Base-by-base conservation (phyloP, 1,140 invertebrate genomes). In the Himalopsyche phryganea region DNA sequence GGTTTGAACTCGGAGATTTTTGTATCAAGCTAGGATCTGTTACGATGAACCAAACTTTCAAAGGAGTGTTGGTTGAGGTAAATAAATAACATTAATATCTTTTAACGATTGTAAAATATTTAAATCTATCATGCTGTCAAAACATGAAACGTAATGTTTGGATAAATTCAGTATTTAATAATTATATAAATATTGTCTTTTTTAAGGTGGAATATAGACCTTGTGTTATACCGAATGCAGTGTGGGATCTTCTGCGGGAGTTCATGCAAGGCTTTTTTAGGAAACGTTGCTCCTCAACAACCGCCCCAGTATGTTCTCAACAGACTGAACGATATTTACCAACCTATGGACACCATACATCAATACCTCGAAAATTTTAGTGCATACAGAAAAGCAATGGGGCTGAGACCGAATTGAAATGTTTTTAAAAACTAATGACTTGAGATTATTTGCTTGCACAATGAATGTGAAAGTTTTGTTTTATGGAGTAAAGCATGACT, bases 311-410 rank as follows among this genome's bases (percentile, higher is more conserved):
- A 82, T 53, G 78, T 90, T 0, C 80, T 92, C 68, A 84, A 80
- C 60, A 82, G 86, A 61, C 87, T 91, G 83, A 92, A 93, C 68
- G 90, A 94, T 11, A 80, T 94, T 42, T 96, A 94, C 71, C 85
- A 88, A 50, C 90, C 91, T 0, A 86, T 93, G 61, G 94, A 97
- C 71, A 96, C 93, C 0, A 89, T 97, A 47, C 88, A 93, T 60
- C 94, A 97, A 68, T 98, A 98, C 74, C 81, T 97, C 67, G 94
- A 98, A 73, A 91, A 96, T 69, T 98, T 98, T 72, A 91, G 86
- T 63, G 85, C 88, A 49, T 94, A 92, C 68, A 80, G 92, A 45
- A 96, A 96, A 73, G 62, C 66, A 6, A 74, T 73, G 48, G 71
- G 73, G 17, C 23, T 65, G 10, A 46, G 58, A 40, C 58, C 53